phyloP scores from a whole-genome alignment of 2,113 vertebrate species.

The Daphoenositta chrysoptera region DNA sequence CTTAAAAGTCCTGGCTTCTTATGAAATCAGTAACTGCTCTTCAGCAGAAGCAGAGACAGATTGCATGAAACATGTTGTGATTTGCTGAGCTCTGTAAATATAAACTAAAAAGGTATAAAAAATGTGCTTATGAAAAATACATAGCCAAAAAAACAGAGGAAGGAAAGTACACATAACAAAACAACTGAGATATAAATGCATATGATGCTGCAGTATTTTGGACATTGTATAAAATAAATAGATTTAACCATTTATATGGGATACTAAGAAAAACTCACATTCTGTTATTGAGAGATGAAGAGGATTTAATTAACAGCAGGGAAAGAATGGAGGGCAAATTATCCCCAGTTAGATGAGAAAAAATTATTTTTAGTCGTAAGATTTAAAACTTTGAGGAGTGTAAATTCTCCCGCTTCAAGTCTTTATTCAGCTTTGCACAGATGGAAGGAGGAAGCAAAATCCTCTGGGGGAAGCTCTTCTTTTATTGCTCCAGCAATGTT shows the following conservation, averaged over 20 bases:
- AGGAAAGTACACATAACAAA: background rate
- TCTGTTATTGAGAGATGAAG: conserved; percentile 1
- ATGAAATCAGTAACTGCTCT: background rate
- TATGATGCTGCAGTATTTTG: background rate
- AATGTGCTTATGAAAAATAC: background rate
- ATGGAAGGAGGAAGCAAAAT: background rate
- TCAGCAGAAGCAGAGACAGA: background rate
- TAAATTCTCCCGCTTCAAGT: background rate
- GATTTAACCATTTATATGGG: background rate
- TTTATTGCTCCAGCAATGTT: background rate
- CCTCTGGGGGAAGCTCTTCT: background rate
- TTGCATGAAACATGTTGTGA: background rate
- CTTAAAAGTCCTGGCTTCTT: background rate
- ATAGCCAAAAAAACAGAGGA: background rate
- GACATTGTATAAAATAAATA: background rate
- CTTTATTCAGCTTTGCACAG: background rate
- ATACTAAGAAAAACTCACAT: background rate
- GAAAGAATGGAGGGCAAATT: background rate
- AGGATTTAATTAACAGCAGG: background rate
- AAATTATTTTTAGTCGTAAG: background rate
- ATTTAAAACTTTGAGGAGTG: background rate
- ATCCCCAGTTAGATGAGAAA: background rate
- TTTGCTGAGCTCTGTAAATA: background rate
- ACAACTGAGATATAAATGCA: background rate
- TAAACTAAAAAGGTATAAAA: background rate